Percentiles rank a stretch among this genome's conserved stretches.
Conservation (phyloP, 2,888 invertebrate species). For the Aspidapion aeneum region DNA sequence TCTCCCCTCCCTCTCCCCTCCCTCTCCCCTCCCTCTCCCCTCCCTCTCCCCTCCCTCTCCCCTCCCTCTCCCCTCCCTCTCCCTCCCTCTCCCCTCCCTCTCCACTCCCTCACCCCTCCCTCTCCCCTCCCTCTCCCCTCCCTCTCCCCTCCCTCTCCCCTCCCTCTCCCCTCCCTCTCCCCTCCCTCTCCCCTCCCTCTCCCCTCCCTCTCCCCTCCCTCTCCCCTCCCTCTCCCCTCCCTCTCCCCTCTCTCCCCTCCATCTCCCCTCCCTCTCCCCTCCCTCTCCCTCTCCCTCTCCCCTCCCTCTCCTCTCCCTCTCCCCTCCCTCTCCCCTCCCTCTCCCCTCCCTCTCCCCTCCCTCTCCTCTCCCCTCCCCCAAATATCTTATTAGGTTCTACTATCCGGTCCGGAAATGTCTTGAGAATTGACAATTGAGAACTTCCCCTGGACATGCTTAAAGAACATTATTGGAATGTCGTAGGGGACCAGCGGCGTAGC, state of each 20-base stretch:
- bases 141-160: neutral
- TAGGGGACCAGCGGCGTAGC: too few species aligned
- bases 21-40: neutral
- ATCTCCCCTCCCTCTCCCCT: neutral
- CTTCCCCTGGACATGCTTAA: too few species aligned
- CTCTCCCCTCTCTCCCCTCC: neutral
- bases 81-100: neutral
- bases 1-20: conserved; percentile 1
- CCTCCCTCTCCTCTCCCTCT: neutral
- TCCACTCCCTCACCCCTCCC: neutral
- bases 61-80: neutral
- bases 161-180: neutral
- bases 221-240: neutral
- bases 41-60: neutral
- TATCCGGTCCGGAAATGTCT: too few species aligned
- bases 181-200: neutral
- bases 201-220: neutral
- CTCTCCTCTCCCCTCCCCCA: neutral
- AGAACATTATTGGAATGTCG: too few species aligned
- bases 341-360: neutral
- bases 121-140: neutral
- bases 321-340: neutral
- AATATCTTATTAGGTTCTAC: too few species aligned
- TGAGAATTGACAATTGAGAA: too few species aligned
- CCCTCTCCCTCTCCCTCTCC: neutral